These are phyloP conservation scores for Pionites leucogaster DNA, from an alignment of 2,113 vertebrate species.

Conservation along the genomic window DNA sequence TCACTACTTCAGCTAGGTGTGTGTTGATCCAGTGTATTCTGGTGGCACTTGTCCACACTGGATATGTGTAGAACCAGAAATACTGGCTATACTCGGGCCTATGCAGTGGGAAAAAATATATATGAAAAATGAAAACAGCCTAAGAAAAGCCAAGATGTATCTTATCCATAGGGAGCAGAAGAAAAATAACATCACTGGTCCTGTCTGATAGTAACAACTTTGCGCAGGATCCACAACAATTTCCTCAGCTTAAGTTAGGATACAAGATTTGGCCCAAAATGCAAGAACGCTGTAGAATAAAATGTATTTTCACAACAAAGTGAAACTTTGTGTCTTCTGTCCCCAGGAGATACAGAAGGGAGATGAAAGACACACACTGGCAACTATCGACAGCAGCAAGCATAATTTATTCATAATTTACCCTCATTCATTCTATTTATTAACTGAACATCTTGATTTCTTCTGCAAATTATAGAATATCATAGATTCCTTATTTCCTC, in stretches of 20 bases:
- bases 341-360: neutral
- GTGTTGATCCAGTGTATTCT: neutral
- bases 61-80: neutral
- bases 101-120: neutral
- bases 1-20: fast-evolving
- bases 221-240: neutral
- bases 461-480: neutral
- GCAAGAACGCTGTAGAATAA: neutral
- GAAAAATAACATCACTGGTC: neutral
- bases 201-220: neutral
- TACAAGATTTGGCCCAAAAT: neutral
- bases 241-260: neutral
- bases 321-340: neutral
- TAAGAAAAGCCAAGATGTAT: neutral
- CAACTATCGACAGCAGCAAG: neutral
- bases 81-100: neutral
- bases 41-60: neutral
- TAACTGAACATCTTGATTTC: neutral
- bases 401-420: neutral
- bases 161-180: neutral
- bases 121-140: neutral
- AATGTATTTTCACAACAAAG: neutral
- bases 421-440: neutral
- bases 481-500: neutral
- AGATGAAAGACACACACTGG: neutral